Percentiles rank a stretch among this genome's conserved stretches.
Conservation (phyloP, 35 echinoderm and acorn worm species). For the Hemicentrotus pulcherrimus region DNA sequence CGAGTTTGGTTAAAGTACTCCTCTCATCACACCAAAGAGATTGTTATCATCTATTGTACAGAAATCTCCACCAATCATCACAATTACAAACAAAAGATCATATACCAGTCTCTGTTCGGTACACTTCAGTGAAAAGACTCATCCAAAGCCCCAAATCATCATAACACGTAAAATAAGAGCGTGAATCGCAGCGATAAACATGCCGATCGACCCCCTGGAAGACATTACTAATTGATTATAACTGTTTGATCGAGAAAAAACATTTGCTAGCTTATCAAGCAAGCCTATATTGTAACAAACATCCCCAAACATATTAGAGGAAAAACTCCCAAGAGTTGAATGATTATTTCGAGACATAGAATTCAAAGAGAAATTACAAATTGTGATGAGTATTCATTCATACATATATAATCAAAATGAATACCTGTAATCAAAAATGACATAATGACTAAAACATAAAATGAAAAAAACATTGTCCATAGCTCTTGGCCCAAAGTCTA, state of each 20-base stretch:
- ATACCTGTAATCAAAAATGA: slow-evolving; percentile 3
- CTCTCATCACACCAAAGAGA: neutral
- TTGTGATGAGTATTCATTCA: neutral
- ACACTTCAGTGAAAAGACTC: slow-evolving; percentile 21
- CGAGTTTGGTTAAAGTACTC: slow-evolving; percentile 35
- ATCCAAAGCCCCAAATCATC: neutral
- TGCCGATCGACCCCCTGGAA: neutral
- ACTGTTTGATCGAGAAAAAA: neutral
- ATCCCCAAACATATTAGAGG: neutral
- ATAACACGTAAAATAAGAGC: neutral
- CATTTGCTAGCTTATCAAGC: neutral
- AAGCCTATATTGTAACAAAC: neutral
- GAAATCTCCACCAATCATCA: slow-evolving; percentile 30
- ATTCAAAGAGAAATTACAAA: slow-evolving; percentile 14
- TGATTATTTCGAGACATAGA: neutral
- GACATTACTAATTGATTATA: neutral
- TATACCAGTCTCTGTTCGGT: neutral
- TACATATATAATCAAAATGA: neutral
- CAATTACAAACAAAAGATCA: slow-evolving; percentile 3
- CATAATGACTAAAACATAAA: neutral
- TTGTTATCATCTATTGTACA: slow-evolving; percentile 20
- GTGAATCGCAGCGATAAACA: neutral
- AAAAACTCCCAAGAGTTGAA: neutral
- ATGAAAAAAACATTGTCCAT: slow-evolving; percentile 4
- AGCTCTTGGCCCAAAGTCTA: neutral